Conservation (phyloP, 2,888 invertebrate species). For the Mellilla xanthometata region DNA sequence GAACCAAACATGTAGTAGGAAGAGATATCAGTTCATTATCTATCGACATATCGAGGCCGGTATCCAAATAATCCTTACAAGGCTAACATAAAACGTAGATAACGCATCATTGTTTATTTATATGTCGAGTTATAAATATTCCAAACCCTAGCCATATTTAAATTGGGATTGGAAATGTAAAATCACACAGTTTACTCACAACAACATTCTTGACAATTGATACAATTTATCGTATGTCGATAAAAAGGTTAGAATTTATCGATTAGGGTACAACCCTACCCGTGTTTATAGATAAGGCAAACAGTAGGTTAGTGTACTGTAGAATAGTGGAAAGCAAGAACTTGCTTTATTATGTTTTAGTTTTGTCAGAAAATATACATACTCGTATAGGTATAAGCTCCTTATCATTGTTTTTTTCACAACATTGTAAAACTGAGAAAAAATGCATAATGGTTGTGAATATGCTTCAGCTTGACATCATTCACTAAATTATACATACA, state of each 20-base stretch:
- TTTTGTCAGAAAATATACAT: too few relatives aligned
- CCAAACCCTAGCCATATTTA: too few relatives aligned
- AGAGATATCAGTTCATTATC: slow-evolving; percentile 29
- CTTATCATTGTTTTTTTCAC: too few relatives aligned
- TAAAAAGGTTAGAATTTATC: not conserved
- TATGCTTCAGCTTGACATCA: too few relatives aligned
- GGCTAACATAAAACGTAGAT: slow-evolving; percentile 42
- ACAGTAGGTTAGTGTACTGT: slow-evolving; percentile 21
- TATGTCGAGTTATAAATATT: not conserved
- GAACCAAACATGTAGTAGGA: slow-evolving; percentile 18
- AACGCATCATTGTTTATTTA: slow-evolving; percentile 25
- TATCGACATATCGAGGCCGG: slow-evolving; percentile 52
- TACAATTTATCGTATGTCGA: not conserved
- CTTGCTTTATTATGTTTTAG: too few relatives aligned
- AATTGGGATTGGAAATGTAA: too few relatives aligned
- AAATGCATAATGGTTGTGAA: too few relatives aligned
- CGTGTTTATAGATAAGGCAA: slow-evolving; percentile 49
- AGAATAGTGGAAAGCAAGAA: too few relatives aligned
- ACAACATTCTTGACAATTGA: not conserved
- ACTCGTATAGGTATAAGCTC: too few relatives aligned
- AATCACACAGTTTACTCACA: too few relatives aligned
- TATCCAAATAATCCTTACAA: slow-evolving; percentile 57
- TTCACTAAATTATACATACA: too few relatives aligned
- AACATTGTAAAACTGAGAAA: too few relatives aligned
- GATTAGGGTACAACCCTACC: slow-evolving; percentile 36